These are phyloP conservation scores for Drosophila nasuta DNA, from an alignment of 1,140 invertebrate genomes.

Conservation along the genomic window DNA sequence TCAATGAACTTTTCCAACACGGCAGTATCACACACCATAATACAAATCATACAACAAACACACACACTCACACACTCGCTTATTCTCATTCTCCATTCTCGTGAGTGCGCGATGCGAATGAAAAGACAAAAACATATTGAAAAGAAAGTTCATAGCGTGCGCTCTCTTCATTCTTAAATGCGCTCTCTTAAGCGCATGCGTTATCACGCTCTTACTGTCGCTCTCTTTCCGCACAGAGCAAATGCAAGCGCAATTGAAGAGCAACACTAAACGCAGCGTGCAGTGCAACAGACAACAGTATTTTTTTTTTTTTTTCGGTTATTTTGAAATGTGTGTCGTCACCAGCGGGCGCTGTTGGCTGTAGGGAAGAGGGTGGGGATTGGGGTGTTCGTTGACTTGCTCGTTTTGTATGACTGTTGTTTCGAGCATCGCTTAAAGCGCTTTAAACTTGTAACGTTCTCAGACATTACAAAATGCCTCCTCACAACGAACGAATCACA, in stretches of 20 bases:
- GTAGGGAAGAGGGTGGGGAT: not conserved
- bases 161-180: conserved; percentile 49
- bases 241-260: conserved; percentile 39
- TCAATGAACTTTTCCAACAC: conserved; percentile 82
- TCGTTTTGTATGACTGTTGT: not conserved
- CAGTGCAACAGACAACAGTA: conserved; percentile 62
- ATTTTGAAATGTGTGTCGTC: conserved; percentile 78
- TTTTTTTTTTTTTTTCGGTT: conserved; percentile 41
- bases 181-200: conserved; percentile 30
- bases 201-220: conserved; percentile 12
- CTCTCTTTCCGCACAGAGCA: conserved; percentile 33
- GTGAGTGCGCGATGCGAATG: conserved; percentile 61
- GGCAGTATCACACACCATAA: conserved; percentile 74
- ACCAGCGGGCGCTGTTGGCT: conserved; percentile 48
- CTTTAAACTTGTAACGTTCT: conserved; percentile 66
- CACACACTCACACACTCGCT: conserved; percentile 43
- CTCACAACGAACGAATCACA: conserved; percentile 33
- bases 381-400: conserved; percentile 5
- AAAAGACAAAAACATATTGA: conserved; percentile 75
- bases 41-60: conserved; percentile 55
- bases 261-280: conserved; percentile 1
- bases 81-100: conserved; percentile 59
- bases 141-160: conserved; percentile 68
- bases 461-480: conserved; percentile 49
- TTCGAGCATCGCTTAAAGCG: conserved; percentile 55